These are phyloP conservation scores for Lucinisca nassula DNA, from an alignment of 2,888 invertebrate species.

Conservation along the genomic window DNA sequence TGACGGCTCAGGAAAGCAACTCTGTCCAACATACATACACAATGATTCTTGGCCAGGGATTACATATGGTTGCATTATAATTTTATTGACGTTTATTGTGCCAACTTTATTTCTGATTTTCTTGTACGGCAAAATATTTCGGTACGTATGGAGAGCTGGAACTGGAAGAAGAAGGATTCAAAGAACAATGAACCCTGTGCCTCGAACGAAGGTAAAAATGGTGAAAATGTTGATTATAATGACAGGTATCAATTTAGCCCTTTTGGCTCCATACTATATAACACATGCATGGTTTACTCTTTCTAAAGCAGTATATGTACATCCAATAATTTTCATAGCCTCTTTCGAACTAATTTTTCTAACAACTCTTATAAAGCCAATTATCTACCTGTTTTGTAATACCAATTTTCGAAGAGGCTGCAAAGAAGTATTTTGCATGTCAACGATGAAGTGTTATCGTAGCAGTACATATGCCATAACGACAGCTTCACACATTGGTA, in stretches of 20 bases:
- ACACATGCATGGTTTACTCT: slow-evolving; percentile 76
- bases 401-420: slow-evolving; percentile 87
- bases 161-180: slow-evolving; percentile 73
- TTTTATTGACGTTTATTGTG: slow-evolving; percentile 73
- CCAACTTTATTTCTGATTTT: slow-evolving; percentile 75
- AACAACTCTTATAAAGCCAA: slow-evolving; percentile 79
- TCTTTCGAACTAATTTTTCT: slow-evolving; percentile 72
- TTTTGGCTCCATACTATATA: slow-evolving; percentile 76
- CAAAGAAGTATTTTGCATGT: slow-evolving; percentile 86
- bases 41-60: slow-evolving; percentile 68
- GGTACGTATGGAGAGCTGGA: slow-evolving; percentile 81
- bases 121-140: slow-evolving; percentile 78
- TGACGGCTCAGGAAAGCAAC: not conserved
- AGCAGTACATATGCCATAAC: slow-evolving; percentile 86
- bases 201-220: slow-evolving; percentile 86
- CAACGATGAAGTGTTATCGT: slow-evolving; percentile 85
- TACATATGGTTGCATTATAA: slow-evolving; percentile 72
- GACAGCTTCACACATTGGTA: slow-evolving; percentile 82
- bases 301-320: slow-evolving; percentile 19
- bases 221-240: slow-evolving; percentile 85
- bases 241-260: slow-evolving; percentile 65
- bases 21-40: slow-evolving; percentile 77
- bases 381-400: slow-evolving; percentile 84
- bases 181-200: slow-evolving; percentile 83
- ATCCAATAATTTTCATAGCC: slow-evolving; percentile 72